These are phyloP conservation scores for Pantala flavescens DNA, from an alignment of 1,140 invertebrate species.

Conservation along the genomic window DNA sequence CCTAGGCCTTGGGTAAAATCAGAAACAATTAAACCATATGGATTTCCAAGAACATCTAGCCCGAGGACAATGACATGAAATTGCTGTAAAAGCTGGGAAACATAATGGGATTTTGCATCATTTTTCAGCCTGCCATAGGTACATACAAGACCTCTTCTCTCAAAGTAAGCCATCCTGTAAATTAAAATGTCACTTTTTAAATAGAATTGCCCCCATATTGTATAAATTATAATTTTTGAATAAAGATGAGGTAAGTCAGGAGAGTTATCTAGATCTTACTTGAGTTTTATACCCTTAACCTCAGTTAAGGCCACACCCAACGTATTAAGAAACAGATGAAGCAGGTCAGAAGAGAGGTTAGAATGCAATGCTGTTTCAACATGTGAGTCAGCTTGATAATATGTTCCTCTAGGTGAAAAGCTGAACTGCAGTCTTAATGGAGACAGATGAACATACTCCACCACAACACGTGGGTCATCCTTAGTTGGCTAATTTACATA, in stretches of 20 bases:
- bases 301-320: slow-evolving; percentile 49
- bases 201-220: slow-evolving; percentile 12
- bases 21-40: slow-evolving; percentile 56
- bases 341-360: slow-evolving; percentile 33
- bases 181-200: slow-evolving; percentile 18
- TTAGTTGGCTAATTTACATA: neutral
- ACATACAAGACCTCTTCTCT: slow-evolving; percentile 53
- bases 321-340: slow-evolving; percentile 48
- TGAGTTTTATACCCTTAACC: slow-evolving; percentile 51
- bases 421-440: slow-evolving; percentile 56
- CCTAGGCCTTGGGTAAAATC: slow-evolving; percentile 57
- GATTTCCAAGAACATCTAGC: slow-evolving; percentile 83
- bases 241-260: neutral
- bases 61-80: slow-evolving; percentile 81
- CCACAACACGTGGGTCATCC: slow-evolving; percentile 28
- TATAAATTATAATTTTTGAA: neutral
- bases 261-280: slow-evolving; percentile 34
- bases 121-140: slow-evolving; percentile 44
- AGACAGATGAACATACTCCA: slow-evolving; percentile 59
- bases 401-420: slow-evolving; percentile 50
- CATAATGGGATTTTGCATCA: slow-evolving; percentile 59
- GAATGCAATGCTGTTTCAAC: neutral
- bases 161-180: slow-evolving; percentile 68
- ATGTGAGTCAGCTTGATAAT: slow-evolving; percentile 30
- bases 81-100: slow-evolving; percentile 71